Evolutionary conservation across 1,140 invertebrate species (phyloP), one percentile per base, ranked within the genome.

Genomic region (Eufriesea mexicana): DNA sequence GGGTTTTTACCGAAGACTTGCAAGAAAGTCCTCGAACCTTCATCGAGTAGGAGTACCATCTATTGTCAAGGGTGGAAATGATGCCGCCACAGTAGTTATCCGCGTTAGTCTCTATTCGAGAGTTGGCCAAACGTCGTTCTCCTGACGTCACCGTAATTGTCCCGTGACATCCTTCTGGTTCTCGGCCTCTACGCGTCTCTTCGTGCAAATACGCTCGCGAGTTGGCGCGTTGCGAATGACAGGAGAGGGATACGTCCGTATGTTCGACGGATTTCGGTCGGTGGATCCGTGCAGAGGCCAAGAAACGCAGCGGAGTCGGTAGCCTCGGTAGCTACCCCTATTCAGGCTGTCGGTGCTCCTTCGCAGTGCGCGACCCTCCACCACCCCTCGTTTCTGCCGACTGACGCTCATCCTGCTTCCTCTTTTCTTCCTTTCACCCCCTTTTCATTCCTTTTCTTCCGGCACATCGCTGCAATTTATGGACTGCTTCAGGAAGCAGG

Each of bases 401-500:
- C n/a, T n/a, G 47, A 18, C 9, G 16, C 74, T 55, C 64, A 20
- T 70, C 25, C 45, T 14, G 16, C n/a, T n/a, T 18, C 42, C 71
- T 49, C 83, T 47, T 61, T 54, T 73, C 72, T 57, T 77, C 67
- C 71, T 77, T 79, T 79, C 82, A 62, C 16, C 68, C 59, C 71
- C 59, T 86, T 83, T 83, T 89, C 85, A 71, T 67, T 76, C 82
- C 80, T 80, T 89, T 89, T 84, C 88, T 86, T 87, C 88, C 87
- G 87, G 89, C 89, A 87, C 84, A 89, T 89, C 70, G 86, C 84
- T 86, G 86, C 87, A 89, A 90, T 90, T 90, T 90, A 90, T 90
- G 85, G 88, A 90, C 89, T 89, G 87, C 75, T 84, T 77, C 84
- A 67, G 70, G 83, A 83, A 75, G 64, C 62, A 82, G 81, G 81